phyloP scores from a whole-genome alignment of 2,113 vertebrate genomes.

The Forbesichthys agassizii region DNA sequence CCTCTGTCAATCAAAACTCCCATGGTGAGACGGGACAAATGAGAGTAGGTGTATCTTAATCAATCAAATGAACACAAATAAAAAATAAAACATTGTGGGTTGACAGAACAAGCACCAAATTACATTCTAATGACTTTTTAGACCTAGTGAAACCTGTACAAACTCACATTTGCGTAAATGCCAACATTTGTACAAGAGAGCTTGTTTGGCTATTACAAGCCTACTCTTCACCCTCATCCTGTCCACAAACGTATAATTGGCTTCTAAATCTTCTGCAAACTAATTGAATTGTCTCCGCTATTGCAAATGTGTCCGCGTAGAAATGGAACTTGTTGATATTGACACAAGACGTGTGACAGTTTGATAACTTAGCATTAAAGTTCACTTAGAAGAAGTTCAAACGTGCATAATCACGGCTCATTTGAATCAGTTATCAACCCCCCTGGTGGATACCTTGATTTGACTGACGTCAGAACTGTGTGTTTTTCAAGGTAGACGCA shows the following conservation, averaged over 20 bases:
- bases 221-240: constrained; percentile 14
- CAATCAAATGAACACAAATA: too few relatives aligned
- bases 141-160: background rate
- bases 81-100: too few relatives aligned
- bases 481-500: constrained; percentile 23
- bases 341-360: constrained; percentile 45
- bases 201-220: constrained; percentile 3
- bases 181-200: background rate
- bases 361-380: constrained; percentile 50
- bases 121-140: background rate
- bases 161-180: background rate
- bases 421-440: constrained; percentile 66
- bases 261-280: constrained; percentile 30
- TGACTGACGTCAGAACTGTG: constrained; percentile 48
- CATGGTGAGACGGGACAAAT: too few relatives aligned
- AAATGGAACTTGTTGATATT: constrained; percentile 46
- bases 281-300: constrained; percentile 40
- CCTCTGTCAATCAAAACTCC: too few relatives aligned
- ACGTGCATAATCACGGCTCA: constrained; percentile 62
- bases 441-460: constrained; percentile 62
- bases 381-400: constrained; percentile 55
- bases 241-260: constrained; percentile 35
- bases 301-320: constrained; percentile 28
- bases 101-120: background rate
- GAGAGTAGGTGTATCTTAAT: too few relatives aligned